Conservation (phyloP, 2,888 invertebrate species). For the Liposcelis brunnea region DNA sequence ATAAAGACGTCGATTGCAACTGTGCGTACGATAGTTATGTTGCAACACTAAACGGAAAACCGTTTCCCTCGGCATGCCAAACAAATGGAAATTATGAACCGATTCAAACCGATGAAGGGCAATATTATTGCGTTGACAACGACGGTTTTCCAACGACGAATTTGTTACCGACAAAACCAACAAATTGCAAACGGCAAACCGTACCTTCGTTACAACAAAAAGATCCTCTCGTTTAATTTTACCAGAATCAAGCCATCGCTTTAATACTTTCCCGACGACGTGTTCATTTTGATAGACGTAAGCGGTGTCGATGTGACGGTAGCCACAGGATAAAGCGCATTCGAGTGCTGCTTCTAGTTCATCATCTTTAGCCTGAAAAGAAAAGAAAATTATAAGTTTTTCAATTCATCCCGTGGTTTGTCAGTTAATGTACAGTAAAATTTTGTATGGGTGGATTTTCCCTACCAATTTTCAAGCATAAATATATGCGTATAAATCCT, state of each 20-base stretch:
- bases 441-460: too few species aligned
- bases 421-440: too few species aligned
- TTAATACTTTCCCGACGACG: constrained; percentile 23
- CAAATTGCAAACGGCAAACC: too few species aligned
- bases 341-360: constrained; percentile 22
- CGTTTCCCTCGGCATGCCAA: constrained; percentile 31
- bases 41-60: constrained; percentile 4
- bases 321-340: constrained; percentile 23
- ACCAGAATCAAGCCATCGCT: constrained; percentile 22
- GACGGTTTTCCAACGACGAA: constrained; percentile 35
- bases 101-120: constrained; percentile 33
- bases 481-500: too few species aligned
- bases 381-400: neutral
- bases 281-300: constrained; percentile 25
- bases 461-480: too few species aligned
- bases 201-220: constrained; percentile 28
- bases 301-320: constrained; percentile 28
- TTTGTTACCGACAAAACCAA: neutral
- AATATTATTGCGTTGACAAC: constrained; percentile 39
- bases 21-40: neutral
- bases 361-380: constrained; percentile 17
- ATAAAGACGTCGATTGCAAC: neutral
- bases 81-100: constrained; percentile 40
- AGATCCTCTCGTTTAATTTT: constrained; percentile 26
- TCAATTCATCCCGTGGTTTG: too few species aligned